Evolutionary conservation across 2,113 vertebrate species (phyloP), one percentile per base, ranked within the genome.

Genomic region (Phylloscopus trochiloides): DNA sequence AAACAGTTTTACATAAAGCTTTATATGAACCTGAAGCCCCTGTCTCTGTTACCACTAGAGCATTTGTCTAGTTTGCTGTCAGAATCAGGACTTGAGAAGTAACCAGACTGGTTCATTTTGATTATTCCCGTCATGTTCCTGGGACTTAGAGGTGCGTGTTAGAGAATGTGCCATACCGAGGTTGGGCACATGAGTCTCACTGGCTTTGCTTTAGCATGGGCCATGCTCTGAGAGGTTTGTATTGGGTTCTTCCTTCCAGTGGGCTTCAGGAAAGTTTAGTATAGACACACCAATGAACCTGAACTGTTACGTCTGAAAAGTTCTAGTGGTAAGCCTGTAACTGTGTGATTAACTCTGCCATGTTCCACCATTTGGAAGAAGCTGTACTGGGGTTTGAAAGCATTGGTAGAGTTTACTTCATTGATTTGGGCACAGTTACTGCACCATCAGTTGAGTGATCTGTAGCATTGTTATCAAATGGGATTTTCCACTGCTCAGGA

Each of bases 101-200:
- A 77, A 8, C 28, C 48, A 67, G 2, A 34, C 9, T 47, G 34
- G 31, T 51, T 47, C 43, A 43, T 32, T 76, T 79, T 6, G 3
- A 4, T 45, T 85, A 34, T 38, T 67, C 28, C 40, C 38, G 10
- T 45, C 36, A 3, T 0, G 1, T 65, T 87, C 18, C 58, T 73
- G 42, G 12, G 29, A 32, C 26, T 55, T 61, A 4, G 2, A 17
- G 31, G 9, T 42, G 38, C 0, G 0, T 20, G 10, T 61, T 76
- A 38, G 38, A 50, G 58, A 20, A 55, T 15, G 32, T 1, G 1
- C 62, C 29, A 8, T 31, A 14, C 16, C 0, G 0, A 34, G 38
- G 4, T 1, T 59, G 50, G 36, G 19, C 14, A 3, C 3, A 1
- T 40, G 57, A 40, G 16, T 55, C 40, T 76, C 34, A 9, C 17